Base-by-base conservation (phyloP, 2,888 invertebrate genomes). In the Drosophila flavopinicola region DNA sequence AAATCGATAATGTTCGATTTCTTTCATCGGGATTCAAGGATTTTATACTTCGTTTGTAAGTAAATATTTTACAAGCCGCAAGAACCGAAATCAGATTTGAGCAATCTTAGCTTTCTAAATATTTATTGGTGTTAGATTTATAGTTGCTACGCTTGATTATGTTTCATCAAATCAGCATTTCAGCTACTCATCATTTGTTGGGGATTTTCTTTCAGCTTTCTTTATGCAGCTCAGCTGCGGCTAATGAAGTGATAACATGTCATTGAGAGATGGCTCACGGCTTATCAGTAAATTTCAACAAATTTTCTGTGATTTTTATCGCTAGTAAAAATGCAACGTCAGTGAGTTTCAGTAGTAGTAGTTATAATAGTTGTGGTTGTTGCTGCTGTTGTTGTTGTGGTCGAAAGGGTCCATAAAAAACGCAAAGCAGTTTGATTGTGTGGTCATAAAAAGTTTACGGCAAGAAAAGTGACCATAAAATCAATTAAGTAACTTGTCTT, bases 231-330 rank as follows among this genome's bases (percentile, higher is more conserved):
- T 53, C 7, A 53, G 13, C 41, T 37, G 7, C 24, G 24, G 27
- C 70, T 78, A 80, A 85, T 80, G 74, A 80, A 85, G 83, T 82
- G 82, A 82, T 85, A 85, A 82, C 57, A 60, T 48, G 47, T 42
- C 42, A 41, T 48, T 48, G 17, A 11, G 33, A 23, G 20, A 3
- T 20, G 20, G 4, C 42, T 51, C n/a, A 35, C n/a, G 41, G 27
- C 38, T 66, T 78, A 80, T 84, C 74, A 39, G 51, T 58, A 13
- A 41, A 52, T 54, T 75, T 56, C 38, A 63, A 82, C 76, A 78
- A 80, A 76, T 85, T 78, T 66, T 78, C 61, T 56, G 51, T 80
- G 82, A 66, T 76, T 76, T 83, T 85, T 74, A 78, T 85, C 30
- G 66, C 59, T 33, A 48, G 48, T 78, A 59, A 75, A 72, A 79